Conservation (phyloP, 92 coral and sea anemone genomes). For the Galaxea fascicularis region DNA sequence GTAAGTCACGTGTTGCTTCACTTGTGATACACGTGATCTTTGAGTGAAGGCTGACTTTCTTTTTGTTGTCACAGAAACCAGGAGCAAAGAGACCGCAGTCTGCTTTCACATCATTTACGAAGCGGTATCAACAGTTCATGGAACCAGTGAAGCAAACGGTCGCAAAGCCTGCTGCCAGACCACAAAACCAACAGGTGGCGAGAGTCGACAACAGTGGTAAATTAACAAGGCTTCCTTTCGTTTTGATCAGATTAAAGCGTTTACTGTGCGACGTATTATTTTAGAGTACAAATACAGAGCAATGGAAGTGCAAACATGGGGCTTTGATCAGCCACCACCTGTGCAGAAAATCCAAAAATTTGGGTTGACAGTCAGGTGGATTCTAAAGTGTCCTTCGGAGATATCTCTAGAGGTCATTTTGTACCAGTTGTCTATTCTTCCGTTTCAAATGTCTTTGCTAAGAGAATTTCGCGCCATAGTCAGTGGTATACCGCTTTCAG, state of each 20-base stretch:
- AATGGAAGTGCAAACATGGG: background rate
- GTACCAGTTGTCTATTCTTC: too few species aligned
- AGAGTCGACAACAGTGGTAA: background rate
- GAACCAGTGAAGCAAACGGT: constrained; percentile 48
- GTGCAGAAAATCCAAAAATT: too few species aligned
- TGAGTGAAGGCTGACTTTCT: background rate
- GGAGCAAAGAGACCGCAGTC: constrained; percentile 65
- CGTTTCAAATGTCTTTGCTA: too few species aligned
- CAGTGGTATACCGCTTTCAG: too few species aligned
- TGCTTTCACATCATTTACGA: constrained; percentile 76
- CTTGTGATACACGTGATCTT: background rate
- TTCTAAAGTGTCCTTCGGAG: too few species aligned
- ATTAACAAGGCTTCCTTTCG: background rate
- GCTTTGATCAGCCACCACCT: background rate
- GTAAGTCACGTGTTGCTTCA: constrained; percentile 2
- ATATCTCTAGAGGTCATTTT: too few species aligned
- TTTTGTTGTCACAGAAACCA: constrained; percentile 48
- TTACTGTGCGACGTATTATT: background rate
- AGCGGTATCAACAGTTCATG: constrained; percentile 73
- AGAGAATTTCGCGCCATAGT: too few species aligned
- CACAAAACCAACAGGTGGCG: constrained; percentile 15
- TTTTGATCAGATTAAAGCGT: background rate
- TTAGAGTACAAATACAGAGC: background rate
- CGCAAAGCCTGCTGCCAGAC: constrained; percentile 37
- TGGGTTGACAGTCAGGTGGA: too few species aligned